phyloP scores from a whole-genome alignment of 2,888 invertebrate genomes.

The Eucriotettix oculatus region DNA sequence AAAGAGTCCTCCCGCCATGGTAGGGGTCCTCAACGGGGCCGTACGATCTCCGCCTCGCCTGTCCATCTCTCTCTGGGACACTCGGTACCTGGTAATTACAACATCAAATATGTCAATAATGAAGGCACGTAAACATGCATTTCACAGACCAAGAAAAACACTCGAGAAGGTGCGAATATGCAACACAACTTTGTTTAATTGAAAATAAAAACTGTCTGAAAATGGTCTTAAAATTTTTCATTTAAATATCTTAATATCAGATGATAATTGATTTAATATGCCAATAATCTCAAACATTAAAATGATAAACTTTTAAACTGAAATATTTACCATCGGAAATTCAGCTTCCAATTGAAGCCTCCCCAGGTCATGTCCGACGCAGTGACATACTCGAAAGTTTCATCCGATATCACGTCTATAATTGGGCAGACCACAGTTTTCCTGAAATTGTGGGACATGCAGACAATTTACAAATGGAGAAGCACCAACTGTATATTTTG shows the following conservation, averaged over 20 bases:
- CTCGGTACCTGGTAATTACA: constrained; percentile 61
- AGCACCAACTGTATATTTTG: too few species aligned
- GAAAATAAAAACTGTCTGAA: too few species aligned
- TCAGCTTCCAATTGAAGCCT: constrained; percentile 98
- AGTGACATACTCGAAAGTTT: constrained; percentile 96
- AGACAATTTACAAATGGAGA: neutral
- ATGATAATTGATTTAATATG: too few species aligned
- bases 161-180: too few species aligned
- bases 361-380: constrained; percentile 99
- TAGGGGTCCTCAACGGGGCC: constrained; percentile 83
- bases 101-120: too few species aligned
- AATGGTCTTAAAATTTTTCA: neutral
- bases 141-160: too few species aligned
- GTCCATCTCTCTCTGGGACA: constrained; percentile 92
- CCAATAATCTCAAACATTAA: neutral
- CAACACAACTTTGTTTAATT: neutral
- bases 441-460: constrained; percentile 23
- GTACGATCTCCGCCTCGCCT: constrained; percentile 85
- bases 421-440: constrained; percentile 94
- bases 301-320: neutral
- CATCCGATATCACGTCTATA: constrained; percentile 97
- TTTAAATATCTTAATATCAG: too few species aligned
- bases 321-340: constrained; percentile 78
- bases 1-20: constrained; percentile 95
- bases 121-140: too few species aligned